Conservation (phyloP, 2,113 vertebrate species). For the Dicrurus megarhynchus region DNA sequence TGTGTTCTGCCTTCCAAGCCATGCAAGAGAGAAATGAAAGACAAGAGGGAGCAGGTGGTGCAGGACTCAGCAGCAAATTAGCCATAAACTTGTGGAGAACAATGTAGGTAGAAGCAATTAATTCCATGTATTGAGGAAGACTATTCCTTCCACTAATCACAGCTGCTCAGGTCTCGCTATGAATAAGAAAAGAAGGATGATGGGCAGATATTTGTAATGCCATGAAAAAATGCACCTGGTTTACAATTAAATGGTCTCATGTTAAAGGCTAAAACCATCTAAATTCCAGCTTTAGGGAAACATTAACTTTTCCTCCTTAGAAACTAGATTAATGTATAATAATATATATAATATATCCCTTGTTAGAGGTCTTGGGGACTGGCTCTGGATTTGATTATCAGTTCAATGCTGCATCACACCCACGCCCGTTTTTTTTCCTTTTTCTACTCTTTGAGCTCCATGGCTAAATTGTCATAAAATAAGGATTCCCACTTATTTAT, state of each 20-base stretch:
- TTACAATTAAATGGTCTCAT: slow-evolving; percentile 24
- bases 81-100: neutral
- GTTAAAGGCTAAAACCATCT: slow-evolving; percentile 56
- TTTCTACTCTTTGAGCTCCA: neutral
- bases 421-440: neutral
- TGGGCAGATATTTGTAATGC: slow-evolving; percentile 29
- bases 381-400: neutral
- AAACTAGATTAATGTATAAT: neutral
- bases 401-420: neutral
- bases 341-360: neutral
- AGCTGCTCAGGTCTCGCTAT: slow-evolving; percentile 39
- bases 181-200: slow-evolving; percentile 21
- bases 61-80: slow-evolving; percentile 38
- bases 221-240: slow-evolving; percentile 25
- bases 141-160: slow-evolving; percentile 53
- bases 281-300: slow-evolving; percentile 54
- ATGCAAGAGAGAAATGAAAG: neutral
- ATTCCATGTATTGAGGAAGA: slow-evolving; percentile 37
- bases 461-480: neutral
- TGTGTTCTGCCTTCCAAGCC: neutral
- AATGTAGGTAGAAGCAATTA: slow-evolving; percentile 51
- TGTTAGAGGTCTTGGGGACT: slow-evolving; percentile 20
- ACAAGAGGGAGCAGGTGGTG: slow-evolving; percentile 59
- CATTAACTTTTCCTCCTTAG: slow-evolving; percentile 20
- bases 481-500: neutral